Conservation (phyloP, 2,797 vertebrate species). For the Chlorospingus semifuscus region DNA sequence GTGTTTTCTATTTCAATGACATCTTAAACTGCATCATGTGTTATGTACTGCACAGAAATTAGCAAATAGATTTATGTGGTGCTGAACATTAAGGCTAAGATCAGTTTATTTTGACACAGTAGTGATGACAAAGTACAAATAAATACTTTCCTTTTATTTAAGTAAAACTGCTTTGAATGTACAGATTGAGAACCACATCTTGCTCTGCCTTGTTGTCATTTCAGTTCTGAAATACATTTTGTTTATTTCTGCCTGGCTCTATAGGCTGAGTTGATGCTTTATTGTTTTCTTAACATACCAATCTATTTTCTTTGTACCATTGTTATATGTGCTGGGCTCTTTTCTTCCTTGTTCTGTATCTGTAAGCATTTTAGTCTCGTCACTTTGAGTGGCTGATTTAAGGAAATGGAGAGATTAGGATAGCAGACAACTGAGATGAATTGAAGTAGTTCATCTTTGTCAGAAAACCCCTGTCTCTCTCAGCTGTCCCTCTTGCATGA, state of each 20-base stretch:
- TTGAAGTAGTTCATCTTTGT: conserved; percentile 21
- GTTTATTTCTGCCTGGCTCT: background rate
- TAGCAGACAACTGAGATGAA: conserved; percentile 19
- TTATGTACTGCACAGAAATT: background rate
- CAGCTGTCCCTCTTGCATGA: background rate
- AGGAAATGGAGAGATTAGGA: conserved; percentile 35
- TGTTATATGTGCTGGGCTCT: background rate
- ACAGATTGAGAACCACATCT: background rate
- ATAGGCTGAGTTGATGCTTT: background rate
- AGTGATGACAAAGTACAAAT: background rate
- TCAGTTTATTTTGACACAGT: background rate
- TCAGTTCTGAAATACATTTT: background rate
- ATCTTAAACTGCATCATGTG: background rate
- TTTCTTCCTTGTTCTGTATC: background rate
- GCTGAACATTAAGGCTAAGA: background rate
- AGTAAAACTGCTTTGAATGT: background rate
- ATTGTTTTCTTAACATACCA: background rate
- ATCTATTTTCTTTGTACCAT: background rate
- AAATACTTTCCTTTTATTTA: background rate
- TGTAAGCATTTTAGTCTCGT: background rate
- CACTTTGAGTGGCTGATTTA: background rate
- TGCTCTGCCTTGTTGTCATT: background rate
- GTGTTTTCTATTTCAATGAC: background rate
- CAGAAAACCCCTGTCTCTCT: background rate
- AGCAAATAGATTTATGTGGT: background rate